Evolutionary conservation across 2,888 invertebrate genomes (phyloP), one percentile per base, ranked within the genome.

Genomic region (Lepetodrilus schrolli): DNA sequence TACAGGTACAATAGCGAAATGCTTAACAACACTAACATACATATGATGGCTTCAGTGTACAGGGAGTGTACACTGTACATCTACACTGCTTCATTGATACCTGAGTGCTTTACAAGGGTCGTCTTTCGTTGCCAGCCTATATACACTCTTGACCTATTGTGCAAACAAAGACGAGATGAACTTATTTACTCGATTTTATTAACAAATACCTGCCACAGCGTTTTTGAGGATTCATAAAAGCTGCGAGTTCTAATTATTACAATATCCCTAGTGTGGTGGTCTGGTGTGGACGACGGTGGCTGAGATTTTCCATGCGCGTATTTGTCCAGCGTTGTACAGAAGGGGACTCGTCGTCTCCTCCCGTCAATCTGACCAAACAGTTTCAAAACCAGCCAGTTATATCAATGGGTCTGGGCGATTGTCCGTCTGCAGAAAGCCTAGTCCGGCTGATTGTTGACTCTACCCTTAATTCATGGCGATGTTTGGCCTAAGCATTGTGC

Each of bases 401-500:
- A 30, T n/a, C 30, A 30, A n/a, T 17, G 58, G 34, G 58, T 30
- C 30, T n/a, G 48, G 30, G 58, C 30, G 34, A 58, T 58, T 58
- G 58, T 58, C 58, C 58, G 34, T 7, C 7, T 30, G 58, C n/a
- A 58, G 58, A 58, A 58, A 58, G 30, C 30, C 58, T n/a, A 30
- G 58, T 58, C 58, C 58, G 21, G 21, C 30, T 17, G 30, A 8
- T 17, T 58, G 58, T 58, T 58, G 58, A 58, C 58, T 30, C 21
- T 58, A n/a, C 58, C 58, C 58, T 58, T 58, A 34, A 58, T 58
- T 58, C 58, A 58, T 58, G 58, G 58, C n/a, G 58, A 58, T 58
- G 58, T 58, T 58, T 58, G 58, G 58, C 17, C 34, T 17, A 17
- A 30, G 58, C 17, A 58, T 58, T 58, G 58, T 58, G 30, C 50